A percentile compares a stretch with the other conserved stretches of the same genome.
phyloP scores from a whole-genome alignment of 2,888 invertebrate genomes.

The Synergus umbraculus region DNA sequence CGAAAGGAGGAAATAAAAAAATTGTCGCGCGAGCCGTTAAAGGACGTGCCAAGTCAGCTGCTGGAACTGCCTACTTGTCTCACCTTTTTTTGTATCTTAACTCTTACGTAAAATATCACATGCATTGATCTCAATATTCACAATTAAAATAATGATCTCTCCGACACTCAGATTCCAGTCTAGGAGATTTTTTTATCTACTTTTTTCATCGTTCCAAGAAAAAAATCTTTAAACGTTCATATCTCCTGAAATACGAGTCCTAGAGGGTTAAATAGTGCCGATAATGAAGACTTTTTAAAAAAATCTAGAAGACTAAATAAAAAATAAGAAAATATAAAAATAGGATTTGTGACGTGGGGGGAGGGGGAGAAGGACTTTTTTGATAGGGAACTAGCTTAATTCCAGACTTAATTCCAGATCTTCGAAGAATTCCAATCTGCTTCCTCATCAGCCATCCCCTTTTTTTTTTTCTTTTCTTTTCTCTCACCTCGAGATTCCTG shows the following conservation, averaged over 20 bases:
- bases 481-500: not conserved
- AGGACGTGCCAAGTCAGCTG: constrained; percentile 69
- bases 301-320: too few relatives aligned
- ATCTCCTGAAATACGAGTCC: not conserved
- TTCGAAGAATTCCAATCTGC: not conserved
- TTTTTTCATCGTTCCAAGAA: not conserved
- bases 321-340: too few relatives aligned
- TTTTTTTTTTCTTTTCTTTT: not conserved
- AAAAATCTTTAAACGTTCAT: not conserved
- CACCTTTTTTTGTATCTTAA: not conserved
- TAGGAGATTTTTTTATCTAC: not conserved
- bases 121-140: constrained; percentile 8
- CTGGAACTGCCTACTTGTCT: constrained; percentile 55
- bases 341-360: too few relatives aligned
- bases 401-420: not conserved
- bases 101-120: constrained; percentile 25
- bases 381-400: not conserved
- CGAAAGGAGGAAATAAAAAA: constrained; percentile 76
- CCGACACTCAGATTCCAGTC: not conserved
- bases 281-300: too few relatives aligned
- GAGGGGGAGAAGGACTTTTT: fast-evolving
- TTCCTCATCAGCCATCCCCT: not conserved
- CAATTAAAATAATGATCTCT: not conserved
- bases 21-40: constrained; percentile 67
- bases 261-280: not conserved